Base-by-base conservation (phyloP, 1,140 invertebrate species). In the Neodiprion lecontei region DNA sequence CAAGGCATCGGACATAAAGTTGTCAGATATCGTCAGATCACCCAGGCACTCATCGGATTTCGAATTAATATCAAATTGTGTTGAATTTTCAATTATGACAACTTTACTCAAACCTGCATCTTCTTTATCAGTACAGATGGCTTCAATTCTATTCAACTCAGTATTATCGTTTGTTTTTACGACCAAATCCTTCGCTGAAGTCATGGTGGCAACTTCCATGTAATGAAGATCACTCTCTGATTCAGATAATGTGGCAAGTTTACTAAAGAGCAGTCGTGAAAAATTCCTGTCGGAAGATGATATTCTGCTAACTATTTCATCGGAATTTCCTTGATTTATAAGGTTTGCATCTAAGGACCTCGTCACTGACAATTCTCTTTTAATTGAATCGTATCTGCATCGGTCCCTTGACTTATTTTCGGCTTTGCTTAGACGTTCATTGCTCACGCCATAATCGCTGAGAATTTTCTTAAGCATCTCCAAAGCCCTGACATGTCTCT, bases 391-490 rank as follows among this genome's bases (percentile, higher is more conserved):
- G 40, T 14, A 67, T 69, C 48, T 70, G 14, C 69, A 73, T 69
- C 67, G 53, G 17, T 66, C 68, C 73, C 61, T 8, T 67, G 50
- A 61, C 21, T 67, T 68, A 23, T 14, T 48, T 7, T 47, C 66
- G 4, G 61, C 67, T 17, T 40, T 75, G 1, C 76, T 76, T 40
- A 74, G 67, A 53, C 67, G 17, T 8, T 76, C 47, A 1, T 74
- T 23, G 5, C 74, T 69, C 1, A 81, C 47, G 0, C 78, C 76
- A n/a, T 79, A 70, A n/a, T 77, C 50, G 0, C 48, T 73, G 17
- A 82, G 72, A 9, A 82, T 77, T 40, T 77, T 74, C 48, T 78
- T 80, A n/a, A 81, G 11, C 12, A 72, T 74, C 9, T 61, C 70
- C 17, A 80, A 70, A 11, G 75, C 78, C 10, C 47, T 48, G 1